These are phyloP conservation scores for Eudorcas thomsonii DNA, from an alignment of 2,113 vertebrate species.

Conservation along the genomic window DNA sequence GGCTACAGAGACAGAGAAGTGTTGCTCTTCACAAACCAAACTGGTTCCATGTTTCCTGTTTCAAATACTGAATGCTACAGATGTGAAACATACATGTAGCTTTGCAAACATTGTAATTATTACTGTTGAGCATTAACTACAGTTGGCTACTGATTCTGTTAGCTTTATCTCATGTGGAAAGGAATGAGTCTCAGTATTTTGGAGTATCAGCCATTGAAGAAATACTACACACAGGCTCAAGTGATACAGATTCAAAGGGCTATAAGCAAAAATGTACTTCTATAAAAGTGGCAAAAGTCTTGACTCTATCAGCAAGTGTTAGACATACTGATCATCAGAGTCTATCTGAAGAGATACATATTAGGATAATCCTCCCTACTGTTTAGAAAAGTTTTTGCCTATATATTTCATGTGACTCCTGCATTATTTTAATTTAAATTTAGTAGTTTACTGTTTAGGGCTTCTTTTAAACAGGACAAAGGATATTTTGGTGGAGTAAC, in stretches of 20 bases:
- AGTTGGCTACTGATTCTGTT: neutral
- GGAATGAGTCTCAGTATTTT: neutral
- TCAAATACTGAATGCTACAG: neutral
- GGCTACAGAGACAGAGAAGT: neutral
- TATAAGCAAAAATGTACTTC: neutral
- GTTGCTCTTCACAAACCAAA: neutral
- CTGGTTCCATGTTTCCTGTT: neutral
- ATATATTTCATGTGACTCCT: neutral
- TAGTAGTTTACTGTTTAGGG: neutral
- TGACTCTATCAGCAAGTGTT: neutral
- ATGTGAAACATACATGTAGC: neutral
- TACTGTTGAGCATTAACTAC: neutral
- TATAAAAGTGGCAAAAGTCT: neutral
- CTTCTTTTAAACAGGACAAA: neutral
- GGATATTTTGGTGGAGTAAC: neutral
- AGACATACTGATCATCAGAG: too few species aligned
- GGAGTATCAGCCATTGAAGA: neutral
- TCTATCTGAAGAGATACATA: neutral
- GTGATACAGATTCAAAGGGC: neutral
- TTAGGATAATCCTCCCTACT: neutral
- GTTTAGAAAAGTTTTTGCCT: neutral
- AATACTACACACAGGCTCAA: neutral
- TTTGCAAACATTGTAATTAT: neutral
- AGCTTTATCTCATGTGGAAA: neutral
- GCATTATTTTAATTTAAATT: neutral